Percentiles rank a stretch among this genome's conserved stretches.
phyloP scores from a whole-genome alignment of 2,113 vertebrate species.

The Chaetodon trifascialis region DNA sequence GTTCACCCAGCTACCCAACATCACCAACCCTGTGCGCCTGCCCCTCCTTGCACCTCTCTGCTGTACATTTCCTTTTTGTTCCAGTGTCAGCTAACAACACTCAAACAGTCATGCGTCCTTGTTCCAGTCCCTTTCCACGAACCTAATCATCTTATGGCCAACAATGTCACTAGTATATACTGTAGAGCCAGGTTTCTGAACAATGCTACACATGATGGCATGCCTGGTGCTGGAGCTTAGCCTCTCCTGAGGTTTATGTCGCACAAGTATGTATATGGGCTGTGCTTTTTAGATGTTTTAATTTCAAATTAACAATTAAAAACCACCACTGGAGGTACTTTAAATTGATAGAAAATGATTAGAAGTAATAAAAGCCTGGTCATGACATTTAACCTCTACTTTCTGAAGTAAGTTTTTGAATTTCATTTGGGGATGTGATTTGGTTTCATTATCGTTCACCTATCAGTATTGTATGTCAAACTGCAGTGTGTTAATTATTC shows the following conservation, averaged over 20 bases:
- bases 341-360: neutral
- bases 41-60: slow-evolving; percentile 4
- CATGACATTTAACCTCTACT: neutral
- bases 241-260: neutral
- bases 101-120: slow-evolving; percentile 50
- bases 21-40: neutral
- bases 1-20: slow-evolving; percentile 3
- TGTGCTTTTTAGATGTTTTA: neutral
- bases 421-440: neutral
- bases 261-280: neutral
- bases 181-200: slow-evolving; percentile 45
- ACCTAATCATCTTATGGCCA: slow-evolving; percentile 69
- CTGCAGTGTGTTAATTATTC: slow-evolving; percentile 54
- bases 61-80: slow-evolving; percentile 33
- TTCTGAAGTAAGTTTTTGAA: neutral
- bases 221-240: slow-evolving; percentile 20
- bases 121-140: slow-evolving; percentile 45
- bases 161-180: slow-evolving; percentile 68
- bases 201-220: slow-evolving; percentile 33
- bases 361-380: neutral
- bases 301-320: neutral
- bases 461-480: slow-evolving; percentile 26
- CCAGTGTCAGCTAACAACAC: slow-evolving; percentile 41
- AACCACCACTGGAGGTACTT: neutral
- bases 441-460: neutral